phyloP scores from a whole-genome alignment of 2,797 vertebrate genomes.

The Crypturellus tataupa region DNA sequence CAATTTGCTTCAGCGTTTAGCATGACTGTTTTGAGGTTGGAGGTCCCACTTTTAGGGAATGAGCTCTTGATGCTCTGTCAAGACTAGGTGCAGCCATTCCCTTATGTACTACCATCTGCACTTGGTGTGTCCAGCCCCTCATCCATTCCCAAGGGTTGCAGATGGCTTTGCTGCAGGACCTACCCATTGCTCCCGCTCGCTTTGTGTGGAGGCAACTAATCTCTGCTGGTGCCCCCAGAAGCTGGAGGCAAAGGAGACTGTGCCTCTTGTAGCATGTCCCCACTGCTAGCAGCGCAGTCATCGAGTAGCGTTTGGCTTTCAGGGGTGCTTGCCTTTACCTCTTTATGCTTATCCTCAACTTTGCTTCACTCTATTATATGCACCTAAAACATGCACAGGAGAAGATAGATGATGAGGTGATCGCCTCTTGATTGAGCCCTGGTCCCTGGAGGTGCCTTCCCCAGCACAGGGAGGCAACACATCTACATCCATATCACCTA shows the following conservation, averaged over 20 bases:
- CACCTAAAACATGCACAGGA: background rate
- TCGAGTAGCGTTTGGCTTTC: background rate
- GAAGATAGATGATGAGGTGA: too few relatives aligned
- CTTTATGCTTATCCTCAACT: background rate
- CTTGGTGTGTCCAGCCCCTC: background rate
- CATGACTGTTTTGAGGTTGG: background rate
- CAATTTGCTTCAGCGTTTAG: conserved; percentile 59
- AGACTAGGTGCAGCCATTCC: background rate
- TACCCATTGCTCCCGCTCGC: too few relatives aligned
- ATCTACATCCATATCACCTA: background rate
- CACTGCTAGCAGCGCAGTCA: background rate
- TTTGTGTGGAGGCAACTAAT: too few relatives aligned
- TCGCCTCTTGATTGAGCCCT: too few relatives aligned
- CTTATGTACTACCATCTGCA: accelerated
- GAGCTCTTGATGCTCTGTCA: background rate
- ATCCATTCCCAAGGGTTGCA: background rate
- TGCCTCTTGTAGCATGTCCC: background rate
- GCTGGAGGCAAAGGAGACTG: background rate
- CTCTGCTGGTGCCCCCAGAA: background rate
- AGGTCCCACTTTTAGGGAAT: background rate
- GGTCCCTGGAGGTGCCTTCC: too few relatives aligned
- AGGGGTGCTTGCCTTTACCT: background rate
- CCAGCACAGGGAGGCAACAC: background rate
- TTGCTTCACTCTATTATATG: background rate
- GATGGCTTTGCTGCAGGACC: too few relatives aligned